Conservation (phyloP, 2,888 invertebrate genomes). For the Conops quadrifasciatus region DNA sequence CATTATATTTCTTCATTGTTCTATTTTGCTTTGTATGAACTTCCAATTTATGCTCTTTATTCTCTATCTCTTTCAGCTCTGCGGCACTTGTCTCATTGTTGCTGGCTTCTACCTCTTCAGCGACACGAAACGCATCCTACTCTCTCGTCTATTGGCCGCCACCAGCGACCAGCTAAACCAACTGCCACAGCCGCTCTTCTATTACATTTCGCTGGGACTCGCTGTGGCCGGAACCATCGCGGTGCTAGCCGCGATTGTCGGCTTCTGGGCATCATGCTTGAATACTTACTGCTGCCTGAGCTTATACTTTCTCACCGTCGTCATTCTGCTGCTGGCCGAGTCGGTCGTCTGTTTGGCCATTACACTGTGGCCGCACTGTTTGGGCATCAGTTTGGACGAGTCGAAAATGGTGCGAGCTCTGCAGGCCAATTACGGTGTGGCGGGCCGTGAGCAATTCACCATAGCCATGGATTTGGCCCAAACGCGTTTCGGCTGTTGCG, state of each 20-base stretch:
- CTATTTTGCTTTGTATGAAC: neutral
- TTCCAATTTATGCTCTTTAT: neutral
- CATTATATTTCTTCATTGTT: neutral
- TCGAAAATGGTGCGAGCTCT: conserved; percentile 75
- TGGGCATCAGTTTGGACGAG: conserved; percentile 75
- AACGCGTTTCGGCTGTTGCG: conserved; percentile 78
- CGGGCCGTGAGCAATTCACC: conserved; percentile 76
- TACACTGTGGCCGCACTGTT: conserved; percentile 80
- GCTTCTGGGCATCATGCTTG: conserved; percentile 83
- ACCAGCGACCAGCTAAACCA: conserved; percentile 67
- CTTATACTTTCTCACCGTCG: conserved; percentile 76
- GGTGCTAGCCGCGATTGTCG: conserved; percentile 75
- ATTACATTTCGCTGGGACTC: conserved; percentile 77
- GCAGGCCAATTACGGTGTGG: conserved; percentile 80
- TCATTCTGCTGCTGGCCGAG: conserved; percentile 74
- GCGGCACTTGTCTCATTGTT: conserved; percentile 76
- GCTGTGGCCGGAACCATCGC: conserved; percentile 76
- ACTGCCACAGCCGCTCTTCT: conserved; percentile 77
- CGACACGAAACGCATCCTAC: conserved; percentile 75
- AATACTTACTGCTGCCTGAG: conserved; percentile 78
- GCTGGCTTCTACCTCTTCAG: conserved; percentile 77
- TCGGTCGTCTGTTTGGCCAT: conserved; percentile 76
- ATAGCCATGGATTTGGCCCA: conserved; percentile 83
- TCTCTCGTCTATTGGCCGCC: conserved; percentile 76
- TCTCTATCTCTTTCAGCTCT: conserved; percentile 67